Evolutionary conservation across 1,140 invertebrate species (phyloP).

Genomic region (Polypedilum pembai): DNA sequence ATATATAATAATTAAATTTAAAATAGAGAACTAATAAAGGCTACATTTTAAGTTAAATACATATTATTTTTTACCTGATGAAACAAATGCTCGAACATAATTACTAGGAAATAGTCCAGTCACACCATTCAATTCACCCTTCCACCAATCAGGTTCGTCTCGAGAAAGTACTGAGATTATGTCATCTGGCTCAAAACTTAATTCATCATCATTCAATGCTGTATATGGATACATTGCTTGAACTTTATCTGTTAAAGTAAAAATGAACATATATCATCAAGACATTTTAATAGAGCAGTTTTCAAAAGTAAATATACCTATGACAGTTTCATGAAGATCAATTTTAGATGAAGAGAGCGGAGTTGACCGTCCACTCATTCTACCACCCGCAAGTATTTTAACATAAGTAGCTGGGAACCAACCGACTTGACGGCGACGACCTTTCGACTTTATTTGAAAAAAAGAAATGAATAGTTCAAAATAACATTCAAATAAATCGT

Average conservation of each 20-base stretch:
- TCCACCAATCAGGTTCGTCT: constrained; percentile 94
- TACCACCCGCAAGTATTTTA: constrained; percentile 64
- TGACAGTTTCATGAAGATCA: constrained; percentile 47
- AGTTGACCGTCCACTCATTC: constrained; percentile 62
- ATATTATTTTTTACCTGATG: constrained; percentile 40
- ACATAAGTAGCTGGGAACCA: constrained; percentile 98
- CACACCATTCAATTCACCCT: constrained; percentile 79
- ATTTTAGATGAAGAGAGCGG: constrained; percentile 50
- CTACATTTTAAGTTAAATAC: background rate
- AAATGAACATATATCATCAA: constrained; percentile 28
- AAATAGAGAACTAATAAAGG: background rate
- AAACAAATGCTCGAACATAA: constrained; percentile 58
- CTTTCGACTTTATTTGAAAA: constrained; percentile 59
- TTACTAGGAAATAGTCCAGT: constrained; percentile 88
- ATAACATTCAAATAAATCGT: background rate
- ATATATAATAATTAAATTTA: background rate
- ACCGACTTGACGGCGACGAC: constrained; percentile 88
- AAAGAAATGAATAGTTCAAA: constrained; percentile 30
- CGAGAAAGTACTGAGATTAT: constrained; percentile 85
- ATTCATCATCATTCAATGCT: constrained; percentile 88
- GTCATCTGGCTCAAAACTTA: constrained; percentile 89
- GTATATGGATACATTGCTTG: constrained; percentile 87
- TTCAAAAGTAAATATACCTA: constrained; percentile 39
- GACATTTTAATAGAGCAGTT: background rate
- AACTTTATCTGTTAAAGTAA: constrained; percentile 67